Evolutionary conservation across 2,888 invertebrate genomes (phyloP), one percentile per base, ranked within the genome.

Genomic region (Orthosia gracilis): DNA sequence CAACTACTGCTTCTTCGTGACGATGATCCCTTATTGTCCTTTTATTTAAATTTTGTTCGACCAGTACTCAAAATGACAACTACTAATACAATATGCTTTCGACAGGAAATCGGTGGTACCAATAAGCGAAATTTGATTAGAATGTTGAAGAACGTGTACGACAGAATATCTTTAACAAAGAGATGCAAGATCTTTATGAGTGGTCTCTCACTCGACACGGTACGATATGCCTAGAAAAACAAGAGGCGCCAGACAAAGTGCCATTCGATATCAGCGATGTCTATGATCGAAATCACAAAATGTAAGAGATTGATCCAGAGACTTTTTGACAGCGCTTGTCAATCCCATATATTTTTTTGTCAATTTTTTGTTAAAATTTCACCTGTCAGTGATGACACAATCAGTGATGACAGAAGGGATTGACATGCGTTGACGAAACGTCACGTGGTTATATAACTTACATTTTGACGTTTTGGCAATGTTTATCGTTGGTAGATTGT

Each of bases 121-220:
- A 86, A 89, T 88, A 92, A 85, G 86, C 90, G 93, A 85, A 89
- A 91, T 88, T 76, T 95, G 83, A 72, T 92, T 86, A 92, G 86
- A 90, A 88, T 91, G 76, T 85, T 94, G 91, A 95, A 94, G 94
- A 92, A 78, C 82, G 88, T 92, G 65, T 93, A 85, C 89, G 88
- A 90, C 84, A 93, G 83, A 90, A 84, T 94, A 79, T 82, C 88
- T 91, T 1, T 76, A 71, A 94, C 91, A 93, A 95, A 94, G 91
- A 91, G 91, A 84, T 95, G 93, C 93, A 93, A 94, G 93, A 86
- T 93, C 80, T 89, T 92, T 67, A 82, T 87, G 86, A 73, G 69
- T 77, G 87, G 87, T 85, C 94, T 95, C 89, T 89, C 95, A 78
- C 91, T 92, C 82, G 94, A 95, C 87, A 95, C 96, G 96, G 96